Evolutionary conservation across 2,888 invertebrate genomes (phyloP).

Genomic region (Pammene aurita): DNA sequence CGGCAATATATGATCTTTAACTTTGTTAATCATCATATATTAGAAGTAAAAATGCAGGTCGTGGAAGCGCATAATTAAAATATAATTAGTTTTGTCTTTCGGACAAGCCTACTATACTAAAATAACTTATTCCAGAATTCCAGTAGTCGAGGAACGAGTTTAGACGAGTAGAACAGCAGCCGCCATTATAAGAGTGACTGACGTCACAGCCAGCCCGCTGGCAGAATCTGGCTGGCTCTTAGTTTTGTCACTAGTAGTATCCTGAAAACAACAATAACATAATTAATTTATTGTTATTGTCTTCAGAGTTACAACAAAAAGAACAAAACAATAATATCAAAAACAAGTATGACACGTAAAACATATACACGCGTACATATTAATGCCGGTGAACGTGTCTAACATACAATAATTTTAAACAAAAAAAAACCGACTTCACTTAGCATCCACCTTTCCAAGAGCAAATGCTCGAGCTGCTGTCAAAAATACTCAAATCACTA

Average conservation of each 20-base stretch:
- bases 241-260: constrained; percentile 6
- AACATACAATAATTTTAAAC: too few species aligned
- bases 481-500: too few species aligned
- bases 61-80: neutral
- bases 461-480: too few species aligned
- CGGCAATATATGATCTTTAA: neutral
- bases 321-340: too few species aligned
- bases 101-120: constrained; percentile 17
- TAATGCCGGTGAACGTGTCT: too few species aligned
- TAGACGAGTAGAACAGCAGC: constrained; percentile 27
- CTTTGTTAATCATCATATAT: neutral
- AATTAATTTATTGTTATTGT: neutral
- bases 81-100: neutral
- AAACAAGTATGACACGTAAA: too few species aligned
- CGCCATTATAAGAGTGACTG: constrained; percentile 47
- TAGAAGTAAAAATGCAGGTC: neutral
- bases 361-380: too few species aligned
- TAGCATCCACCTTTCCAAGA: too few species aligned
- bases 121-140: neutral
- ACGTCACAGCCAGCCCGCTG: constrained; percentile 46
- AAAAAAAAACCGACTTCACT: too few species aligned
- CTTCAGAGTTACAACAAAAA: too few species aligned
- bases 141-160: neutral
- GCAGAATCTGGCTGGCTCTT: constrained; percentile 42
- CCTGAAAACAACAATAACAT: constrained; percentile 26